Evolutionary conservation across 2,797 vertebrate genomes (phyloP).

Genomic region (Sebastes variabilis): DNA sequence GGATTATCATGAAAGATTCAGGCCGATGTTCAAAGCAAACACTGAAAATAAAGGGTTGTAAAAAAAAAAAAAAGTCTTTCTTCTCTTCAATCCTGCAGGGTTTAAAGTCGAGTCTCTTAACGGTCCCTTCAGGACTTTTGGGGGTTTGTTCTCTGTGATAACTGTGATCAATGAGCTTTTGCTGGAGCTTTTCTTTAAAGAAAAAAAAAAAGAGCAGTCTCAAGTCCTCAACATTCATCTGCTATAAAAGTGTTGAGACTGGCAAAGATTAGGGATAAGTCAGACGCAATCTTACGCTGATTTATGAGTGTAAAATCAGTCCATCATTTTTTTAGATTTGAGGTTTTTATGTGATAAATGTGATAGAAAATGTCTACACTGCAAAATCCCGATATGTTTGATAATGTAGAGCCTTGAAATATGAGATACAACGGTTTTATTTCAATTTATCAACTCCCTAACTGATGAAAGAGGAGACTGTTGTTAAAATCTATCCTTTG

Average conservation of each 20-base stretch:
- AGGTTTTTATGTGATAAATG: neutral
- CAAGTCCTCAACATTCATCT: neutral
- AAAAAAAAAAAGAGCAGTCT: neutral
- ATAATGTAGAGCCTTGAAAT: neutral
- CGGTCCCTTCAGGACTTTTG: neutral
- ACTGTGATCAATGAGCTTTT: neutral
- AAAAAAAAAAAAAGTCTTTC: neutral
- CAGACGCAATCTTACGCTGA: neutral
- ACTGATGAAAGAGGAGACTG: constrained; percentile 7
- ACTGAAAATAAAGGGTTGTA: neutral
- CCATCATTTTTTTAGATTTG: neutral
- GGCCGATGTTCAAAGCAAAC: constrained; percentile 18
- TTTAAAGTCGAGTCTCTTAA: neutral
- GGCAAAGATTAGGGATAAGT: neutral
- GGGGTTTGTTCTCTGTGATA: constrained; percentile 6
- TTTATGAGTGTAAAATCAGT: neutral
- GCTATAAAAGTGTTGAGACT: neutral
- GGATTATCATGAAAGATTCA: constrained; percentile 37
- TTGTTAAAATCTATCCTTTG: neutral
- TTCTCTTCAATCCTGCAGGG: neutral
- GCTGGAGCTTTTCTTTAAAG: neutral
- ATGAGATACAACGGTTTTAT: neutral
- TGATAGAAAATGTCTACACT: neutral
- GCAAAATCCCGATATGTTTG: neutral
- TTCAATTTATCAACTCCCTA: neutral